Evolutionary conservation across 2,888 invertebrate genomes (phyloP), one percentile per base, ranked within the genome.

Genomic region (Tiliacea citrago): DNA sequence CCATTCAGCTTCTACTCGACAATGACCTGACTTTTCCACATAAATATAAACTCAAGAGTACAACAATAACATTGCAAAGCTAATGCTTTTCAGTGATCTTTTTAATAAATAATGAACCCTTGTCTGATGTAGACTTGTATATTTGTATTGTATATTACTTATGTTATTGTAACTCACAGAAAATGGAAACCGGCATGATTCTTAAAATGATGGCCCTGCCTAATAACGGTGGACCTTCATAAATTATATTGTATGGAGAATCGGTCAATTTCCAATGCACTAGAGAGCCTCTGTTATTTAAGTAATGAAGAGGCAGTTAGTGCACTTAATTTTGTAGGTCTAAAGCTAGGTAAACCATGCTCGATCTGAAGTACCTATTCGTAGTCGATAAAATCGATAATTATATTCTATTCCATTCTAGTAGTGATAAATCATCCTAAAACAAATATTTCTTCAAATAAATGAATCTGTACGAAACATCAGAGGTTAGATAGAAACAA

Each of bases 1-100:
- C 91, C 96, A 96, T 96, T 96, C 96, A 96, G 93, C 85, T 93
- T 90, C 90, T 77, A 83, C 77, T 94, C 95, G 95, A 91, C 95
- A 96, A 95, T 96, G 96, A 95, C 95, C 96, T 90, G 94, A 92
- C 94, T 93, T 90, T 87, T 83, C 83, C 76, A 91, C 90, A 90
- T 86, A 91, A 89, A 90, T 88, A 90, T 87, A 79, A 74, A 79
- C 77, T 78, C 72, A 75, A 73, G 73, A 83, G 47, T 83, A 76
- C 58, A 78, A 74, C 75, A 79, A 81, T 68, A 81, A 72, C 69
- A 83, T 68, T 66, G 65, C 73, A 47, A 62, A 75, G 66, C 29
- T 57, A 61, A 73, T 58, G 60, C 13, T 63, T 69, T 57, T 39
- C 29, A 73, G 39, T 57, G 62, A 75, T 78, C 68, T 58, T 79